phyloP scores from a whole-genome alignment of 2,888 invertebrate genomes.

The Morpho deidamia region DNA sequence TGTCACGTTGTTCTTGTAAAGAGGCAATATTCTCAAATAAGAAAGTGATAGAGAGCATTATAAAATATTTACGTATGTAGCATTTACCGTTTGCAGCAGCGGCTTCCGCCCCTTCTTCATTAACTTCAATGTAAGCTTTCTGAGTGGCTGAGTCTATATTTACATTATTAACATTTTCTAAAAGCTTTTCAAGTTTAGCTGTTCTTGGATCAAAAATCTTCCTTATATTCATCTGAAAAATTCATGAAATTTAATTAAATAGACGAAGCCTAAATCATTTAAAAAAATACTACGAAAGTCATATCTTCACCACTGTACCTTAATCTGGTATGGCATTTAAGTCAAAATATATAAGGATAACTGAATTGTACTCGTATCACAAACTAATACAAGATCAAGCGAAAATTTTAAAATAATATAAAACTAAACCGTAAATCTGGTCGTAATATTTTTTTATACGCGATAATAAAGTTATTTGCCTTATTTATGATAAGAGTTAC shows the following conservation, averaged over 20 bases:
- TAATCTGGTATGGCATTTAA: not conserved
- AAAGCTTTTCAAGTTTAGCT: conserved; percentile 82
- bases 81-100: conserved; percentile 88
- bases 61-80: no score
- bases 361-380: no score
- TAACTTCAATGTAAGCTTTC: conserved; percentile 90
- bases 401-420: no score
- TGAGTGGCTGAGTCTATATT: conserved; percentile 84
- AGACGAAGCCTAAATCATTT: no score
- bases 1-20: no score
- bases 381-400: no score
- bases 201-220: conserved; percentile 37
- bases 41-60: no score
- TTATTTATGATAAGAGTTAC: not conserved
- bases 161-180: conserved; percentile 62
- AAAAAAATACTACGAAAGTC: no score
- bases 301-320: not conserved
- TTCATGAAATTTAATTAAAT: not conserved
- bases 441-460: not conserved
- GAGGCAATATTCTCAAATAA: no score
- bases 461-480: not conserved
- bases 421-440: not conserved
- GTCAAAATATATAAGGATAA: not conserved
- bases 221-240: conserved; percentile 27
- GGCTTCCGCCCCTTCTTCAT: conserved; percentile 86